phyloP scores from a whole-genome alignment of 2,113 vertebrate species.

The Typhlomys cinereus region DNA sequence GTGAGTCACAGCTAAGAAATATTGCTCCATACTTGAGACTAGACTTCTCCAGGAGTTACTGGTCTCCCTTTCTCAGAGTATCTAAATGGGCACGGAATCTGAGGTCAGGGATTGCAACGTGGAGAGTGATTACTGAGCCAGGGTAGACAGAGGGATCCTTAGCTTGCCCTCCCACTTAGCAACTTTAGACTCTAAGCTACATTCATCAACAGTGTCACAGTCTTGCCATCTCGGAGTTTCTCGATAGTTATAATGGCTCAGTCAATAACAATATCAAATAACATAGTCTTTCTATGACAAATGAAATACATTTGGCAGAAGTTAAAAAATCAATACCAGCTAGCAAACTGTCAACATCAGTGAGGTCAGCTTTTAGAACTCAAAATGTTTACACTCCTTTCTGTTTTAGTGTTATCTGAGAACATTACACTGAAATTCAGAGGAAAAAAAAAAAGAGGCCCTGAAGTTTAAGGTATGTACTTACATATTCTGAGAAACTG shows the following conservation, averaged over 20 bases:
- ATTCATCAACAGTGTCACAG: not conserved
- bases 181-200: not conserved
- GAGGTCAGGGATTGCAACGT: not conserved
- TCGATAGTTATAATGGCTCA: not conserved
- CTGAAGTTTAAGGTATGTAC: not conserved
- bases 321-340: not conserved
- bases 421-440: not conserved
- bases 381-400: not conserved
- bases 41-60: not conserved
- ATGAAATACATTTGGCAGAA: not conserved
- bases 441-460: not conserved
- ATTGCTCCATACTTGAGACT: not conserved
- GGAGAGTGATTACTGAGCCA: not conserved
- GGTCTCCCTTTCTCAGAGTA: not conserved
- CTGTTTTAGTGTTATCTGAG: not conserved
- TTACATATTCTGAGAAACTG: constrained; percentile 54
- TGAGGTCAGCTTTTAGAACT: not conserved
- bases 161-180: not conserved
- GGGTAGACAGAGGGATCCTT: not conserved
- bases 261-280: constrained; percentile 4
- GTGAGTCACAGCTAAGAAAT: not conserved
- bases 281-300: not conserved
- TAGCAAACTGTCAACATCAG: not conserved
- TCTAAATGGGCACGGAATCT: not conserved
- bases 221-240: not conserved